phyloP scores from a whole-genome alignment of 2,888 invertebrate species.

The Tipula unca region DNA sequence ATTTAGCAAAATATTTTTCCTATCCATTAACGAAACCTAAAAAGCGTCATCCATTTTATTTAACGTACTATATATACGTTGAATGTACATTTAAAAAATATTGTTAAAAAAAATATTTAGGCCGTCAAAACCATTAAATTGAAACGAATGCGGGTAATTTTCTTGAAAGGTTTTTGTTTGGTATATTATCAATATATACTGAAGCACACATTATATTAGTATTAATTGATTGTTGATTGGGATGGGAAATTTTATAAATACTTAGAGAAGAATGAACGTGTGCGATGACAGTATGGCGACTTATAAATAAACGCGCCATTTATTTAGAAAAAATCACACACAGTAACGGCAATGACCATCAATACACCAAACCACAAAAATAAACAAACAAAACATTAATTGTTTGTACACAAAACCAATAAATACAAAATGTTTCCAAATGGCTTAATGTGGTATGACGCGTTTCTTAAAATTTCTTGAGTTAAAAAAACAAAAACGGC shows the following conservation, averaged over 20 bases:
- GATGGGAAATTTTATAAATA: background rate
- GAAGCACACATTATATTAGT: background rate
- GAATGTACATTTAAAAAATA: background rate
- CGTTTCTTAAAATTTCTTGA: background rate
- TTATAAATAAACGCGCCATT: background rate
- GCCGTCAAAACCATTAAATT: background rate
- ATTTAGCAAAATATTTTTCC: background rate
- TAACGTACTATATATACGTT: background rate
- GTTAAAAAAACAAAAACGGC: background rate
- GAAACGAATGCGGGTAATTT: conserved; percentile 8
- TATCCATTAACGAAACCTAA: background rate
- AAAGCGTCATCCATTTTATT: background rate
- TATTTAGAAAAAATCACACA: background rate
- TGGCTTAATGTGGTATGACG: background rate
- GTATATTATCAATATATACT: background rate
- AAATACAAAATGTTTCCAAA: background rate
- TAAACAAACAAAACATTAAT: no score
- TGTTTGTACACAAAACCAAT: background rate
- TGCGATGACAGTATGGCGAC: background rate
- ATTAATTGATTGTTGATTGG: conserved; percentile 14
- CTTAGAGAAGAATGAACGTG: background rate
- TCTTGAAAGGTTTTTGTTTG: background rate
- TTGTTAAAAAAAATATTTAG: background rate
- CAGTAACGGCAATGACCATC: background rate
- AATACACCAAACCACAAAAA: background rate